Conservation (phyloP, 2,113 vertebrate genomes). For the Phodopus roborovskii region DNA sequence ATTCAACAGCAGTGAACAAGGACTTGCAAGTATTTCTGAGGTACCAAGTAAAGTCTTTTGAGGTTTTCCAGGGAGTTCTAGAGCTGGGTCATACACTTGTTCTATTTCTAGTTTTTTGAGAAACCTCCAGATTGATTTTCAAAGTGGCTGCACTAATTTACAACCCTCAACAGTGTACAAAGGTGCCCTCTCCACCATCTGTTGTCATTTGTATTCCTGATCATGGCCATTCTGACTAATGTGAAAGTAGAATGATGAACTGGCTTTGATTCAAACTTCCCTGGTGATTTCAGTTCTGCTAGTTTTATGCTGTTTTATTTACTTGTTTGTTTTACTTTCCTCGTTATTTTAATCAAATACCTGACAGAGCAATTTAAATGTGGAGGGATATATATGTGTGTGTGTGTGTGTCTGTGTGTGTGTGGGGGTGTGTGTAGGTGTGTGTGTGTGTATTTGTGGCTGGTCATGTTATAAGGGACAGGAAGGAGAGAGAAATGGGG, state of each 20-base stretch:
- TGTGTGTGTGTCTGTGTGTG: too few relatives aligned
- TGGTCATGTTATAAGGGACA: background rate
- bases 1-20: background rate
- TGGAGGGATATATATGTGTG: too few relatives aligned
- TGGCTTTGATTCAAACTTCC: background rate
- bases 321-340: background rate
- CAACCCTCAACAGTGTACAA: background rate
- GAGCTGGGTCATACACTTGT: background rate
- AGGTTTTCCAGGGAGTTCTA: background rate
- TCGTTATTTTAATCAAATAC: background rate
- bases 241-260: background rate
- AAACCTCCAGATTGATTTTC: background rate
- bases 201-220: background rate
- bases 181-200: background rate
- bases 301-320: background rate
- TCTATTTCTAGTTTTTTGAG: background rate
- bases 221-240: background rate
- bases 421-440: too few relatives aligned
- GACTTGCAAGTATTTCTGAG: background rate
- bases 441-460: too few relatives aligned
- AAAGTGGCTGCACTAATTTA: background rate
- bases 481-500: background rate
- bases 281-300: background rate
- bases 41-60: background rate
- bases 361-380: background rate